Evolutionary conservation across 2,797 vertebrate species (phyloP), one percentile per base, ranked within the genome.

Genomic region (Crenuchus spilurus): DNA sequence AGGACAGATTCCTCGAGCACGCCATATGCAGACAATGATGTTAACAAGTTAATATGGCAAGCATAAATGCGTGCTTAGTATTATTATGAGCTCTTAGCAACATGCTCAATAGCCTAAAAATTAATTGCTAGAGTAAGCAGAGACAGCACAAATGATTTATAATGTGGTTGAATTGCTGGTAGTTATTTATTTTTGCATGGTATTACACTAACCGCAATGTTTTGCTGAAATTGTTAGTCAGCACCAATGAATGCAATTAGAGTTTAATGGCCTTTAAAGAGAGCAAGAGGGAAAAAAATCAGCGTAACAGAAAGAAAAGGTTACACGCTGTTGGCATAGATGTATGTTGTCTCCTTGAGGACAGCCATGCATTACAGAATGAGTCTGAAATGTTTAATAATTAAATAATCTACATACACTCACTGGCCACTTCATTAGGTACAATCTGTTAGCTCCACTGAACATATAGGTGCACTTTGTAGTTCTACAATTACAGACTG

Each of bases 41-140:
- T 77, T 85, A 85, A 84, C 78, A 83, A 85, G 81, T 82, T 86
- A 85, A 86, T 85, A 83, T 75, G 82, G 78, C 72, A 75, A 72
- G 80, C 83, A 66, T 84, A 86, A 87, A 83, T 77, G 79, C 76
- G 75, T 83, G 84, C 80, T 83, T 75, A 52, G 79, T 81, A 77
- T 85, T 83, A 85, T 86, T 85, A 81, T 78, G 75, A 74, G 74
- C 78, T 79, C 81, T 84, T 84, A 83, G 79, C 82, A 85, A 84
- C 82, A 82, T 61, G 85, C 85, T 86, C 83, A 78, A 82, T 84
- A 78, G 84, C 80, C 74, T 77, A 78, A 76, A 78, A 84, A 84
- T 86, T 85, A 87, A 86, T 87, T 84, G 84, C 82, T 83, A 84
- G 84, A 84, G 80, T 87, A 85, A 87, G 84, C 84, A 77, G 84